Evolutionary conservation across 92 coral and sea anemone genomes (phyloP).

Genomic region (Bergia puertoricense): DNA sequence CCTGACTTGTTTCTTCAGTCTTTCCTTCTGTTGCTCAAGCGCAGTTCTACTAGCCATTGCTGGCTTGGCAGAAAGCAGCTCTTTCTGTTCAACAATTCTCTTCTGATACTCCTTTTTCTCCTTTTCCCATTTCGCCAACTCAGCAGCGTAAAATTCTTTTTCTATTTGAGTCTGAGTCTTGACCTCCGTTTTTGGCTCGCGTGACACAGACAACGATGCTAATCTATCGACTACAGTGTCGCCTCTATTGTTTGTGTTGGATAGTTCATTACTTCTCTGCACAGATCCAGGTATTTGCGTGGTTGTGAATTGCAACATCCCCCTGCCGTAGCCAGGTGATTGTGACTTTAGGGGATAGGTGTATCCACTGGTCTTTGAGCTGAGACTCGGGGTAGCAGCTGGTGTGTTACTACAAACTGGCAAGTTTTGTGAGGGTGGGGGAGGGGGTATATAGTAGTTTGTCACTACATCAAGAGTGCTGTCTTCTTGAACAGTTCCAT

Average conservation of each 20-base stretch:
- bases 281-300: slow-evolving; percentile 7
- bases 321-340: slow-evolving; percentile 2
- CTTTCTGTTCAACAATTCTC: not conserved
- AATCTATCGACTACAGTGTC: not conserved
- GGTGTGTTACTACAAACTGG: not conserved
- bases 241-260: not conserved
- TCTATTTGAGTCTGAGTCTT: not conserved
- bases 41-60: not conserved
- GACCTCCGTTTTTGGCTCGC: not conserved
- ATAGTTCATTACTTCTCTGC: not conserved
- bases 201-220: not conserved
- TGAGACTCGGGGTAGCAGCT: not conserved
- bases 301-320: not conserved
- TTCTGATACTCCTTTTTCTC: not conserved
- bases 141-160: not conserved
- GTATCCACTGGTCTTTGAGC: not conserved
- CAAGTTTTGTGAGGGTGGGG: slow-evolving; percentile 32
- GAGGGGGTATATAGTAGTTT: slow-evolving; percentile 26
- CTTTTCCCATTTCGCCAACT: not conserved
- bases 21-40: slow-evolving; percentile 13
- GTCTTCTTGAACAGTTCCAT: not conserved
- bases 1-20: not conserved
- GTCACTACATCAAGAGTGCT: not conserved
- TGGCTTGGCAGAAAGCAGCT: not conserved
- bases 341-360: slow-evolving; percentile 1